Evolutionary conservation across 2,113 vertebrate species (phyloP).

Genomic region (Oophaga pumilio): DNA sequence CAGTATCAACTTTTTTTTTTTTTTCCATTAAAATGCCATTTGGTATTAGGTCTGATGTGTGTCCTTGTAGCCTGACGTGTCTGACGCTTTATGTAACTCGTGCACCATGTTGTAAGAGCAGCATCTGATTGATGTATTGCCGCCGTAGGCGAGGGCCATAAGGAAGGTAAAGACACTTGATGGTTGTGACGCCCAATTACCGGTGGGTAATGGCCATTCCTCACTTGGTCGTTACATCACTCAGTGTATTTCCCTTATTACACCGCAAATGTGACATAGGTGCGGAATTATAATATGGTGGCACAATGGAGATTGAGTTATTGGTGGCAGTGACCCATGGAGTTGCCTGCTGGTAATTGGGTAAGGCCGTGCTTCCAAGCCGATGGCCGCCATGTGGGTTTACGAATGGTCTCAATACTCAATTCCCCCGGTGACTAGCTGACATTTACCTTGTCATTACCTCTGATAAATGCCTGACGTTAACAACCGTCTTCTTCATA

Average conservation of each 20-base stretch:
- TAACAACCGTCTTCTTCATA: neutral
- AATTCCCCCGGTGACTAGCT: neutral
- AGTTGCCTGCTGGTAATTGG: conserved; percentile 25
- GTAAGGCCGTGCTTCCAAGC: conserved; percentile 5
- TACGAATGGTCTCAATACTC: conserved; percentile 19
- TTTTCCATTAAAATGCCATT: conserved; percentile 31
- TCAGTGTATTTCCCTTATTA: neutral
- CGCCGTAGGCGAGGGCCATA: neutral
- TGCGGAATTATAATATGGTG: neutral
- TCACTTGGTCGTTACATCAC: conserved; percentile 29
- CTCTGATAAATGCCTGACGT: conserved; percentile 26
- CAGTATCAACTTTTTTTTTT: neutral
- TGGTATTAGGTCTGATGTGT: conserved; percentile 28
- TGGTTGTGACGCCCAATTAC: conserved; percentile 35
- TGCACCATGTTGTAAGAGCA: neutral
- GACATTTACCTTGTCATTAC: conserved; percentile 42
- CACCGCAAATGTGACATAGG: neutral
- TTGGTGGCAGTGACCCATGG: conserved; percentile 48
- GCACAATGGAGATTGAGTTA: conserved; percentile 40
- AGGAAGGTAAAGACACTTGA: conserved; percentile 23
- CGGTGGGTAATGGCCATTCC: conserved; percentile 21
- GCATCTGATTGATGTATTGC: conserved; percentile 37
- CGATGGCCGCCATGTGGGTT: conserved; percentile 10
- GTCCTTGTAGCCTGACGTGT: conserved; percentile 22
- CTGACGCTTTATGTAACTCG: conserved; percentile 24